Evolutionary conservation across 1,140 invertebrate genomes (phyloP), one percentile per base, ranked within the genome.

Genomic region (Latrodectus geometricus): DNA sequence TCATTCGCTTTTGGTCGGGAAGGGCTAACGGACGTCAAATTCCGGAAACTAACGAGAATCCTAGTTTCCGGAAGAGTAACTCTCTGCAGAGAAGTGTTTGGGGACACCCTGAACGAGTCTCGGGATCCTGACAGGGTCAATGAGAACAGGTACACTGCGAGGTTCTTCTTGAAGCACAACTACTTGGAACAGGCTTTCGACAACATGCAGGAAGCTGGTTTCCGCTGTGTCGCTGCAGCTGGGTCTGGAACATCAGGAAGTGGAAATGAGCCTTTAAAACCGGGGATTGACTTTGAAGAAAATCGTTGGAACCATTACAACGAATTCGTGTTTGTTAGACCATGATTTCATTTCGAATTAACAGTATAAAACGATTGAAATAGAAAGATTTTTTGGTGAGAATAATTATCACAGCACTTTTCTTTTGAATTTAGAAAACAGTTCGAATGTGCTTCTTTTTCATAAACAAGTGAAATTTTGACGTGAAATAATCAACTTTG

Each of bases 231-330:
- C 5, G 90, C 90, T 14, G 96, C 96, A 89, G 98, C 97, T 90
- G 97, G 96, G 20, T 97, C 96, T 52, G 97, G 97, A n/a, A 99
- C 97, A 4, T 89, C 88, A 48, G 90, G 89, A 14, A 96, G 97
- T 49, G 92, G 93, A 56, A 94, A 94, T 9, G 92, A 92, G 74
- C 95, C 98, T 79, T 93, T 96, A 9, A 99, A 99, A 90, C 97
- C 97, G 0, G 97, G 97, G 15, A 95, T 98, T 78, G 97, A 99
- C 91, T 94, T 95, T 0, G 97, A 99, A 91, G 98, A 99, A 91
- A 97, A 97, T 90, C 96, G 97, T 90, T 99, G 98, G 98, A 98
- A 98, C 92, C 98, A 99, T 91, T 99, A 99, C 93, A 99, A 99
- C 93, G 98, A 99, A 93, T 99, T 99, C 91, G 96, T 99, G 61